These are phyloP conservation scores for Herpailurus yagouaroundi DNA, from an alignment of 2,113 vertebrate genomes.

Conservation along the genomic window DNA sequence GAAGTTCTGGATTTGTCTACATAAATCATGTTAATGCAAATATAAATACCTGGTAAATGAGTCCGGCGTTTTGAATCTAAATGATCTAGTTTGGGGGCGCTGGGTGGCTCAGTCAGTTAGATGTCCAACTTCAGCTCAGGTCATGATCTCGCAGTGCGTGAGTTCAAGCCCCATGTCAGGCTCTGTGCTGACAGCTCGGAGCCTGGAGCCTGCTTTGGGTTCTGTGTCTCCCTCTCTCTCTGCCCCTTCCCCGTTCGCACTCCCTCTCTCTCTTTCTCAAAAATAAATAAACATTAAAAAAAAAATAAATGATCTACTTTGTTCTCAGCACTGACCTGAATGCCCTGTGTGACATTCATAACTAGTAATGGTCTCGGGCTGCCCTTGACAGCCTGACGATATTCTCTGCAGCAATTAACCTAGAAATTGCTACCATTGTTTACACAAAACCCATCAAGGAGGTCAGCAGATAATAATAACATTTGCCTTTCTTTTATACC, in stretches of 20 bases:
- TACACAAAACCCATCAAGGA: slow-evolving; percentile 31
- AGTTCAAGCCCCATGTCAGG: no score
- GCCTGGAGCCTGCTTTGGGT: no score
- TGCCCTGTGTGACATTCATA: background rate
- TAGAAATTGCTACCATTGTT: slow-evolving; percentile 38
- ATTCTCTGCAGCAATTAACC: slow-evolving; percentile 39
- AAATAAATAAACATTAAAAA: no score
- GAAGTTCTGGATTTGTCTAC: background rate
- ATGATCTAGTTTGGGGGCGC: background rate
- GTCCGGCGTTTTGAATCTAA: background rate
- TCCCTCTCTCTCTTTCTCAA: no score
- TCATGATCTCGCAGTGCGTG: no score
- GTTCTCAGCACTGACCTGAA: background rate
- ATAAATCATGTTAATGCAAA: background rate
- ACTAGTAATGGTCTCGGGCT: background rate
- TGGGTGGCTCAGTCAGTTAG: no score
- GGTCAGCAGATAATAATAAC: slow-evolving; percentile 36
- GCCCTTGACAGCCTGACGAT: background rate
- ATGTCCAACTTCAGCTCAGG: no score
- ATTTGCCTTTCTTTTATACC: background rate
- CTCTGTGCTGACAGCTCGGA: no score
- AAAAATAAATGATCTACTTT: background rate
- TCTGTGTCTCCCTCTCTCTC: no score
- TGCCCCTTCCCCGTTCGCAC: no score
- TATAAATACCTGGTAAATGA: background rate